Base-by-base conservation (phyloP, 1,140 invertebrate species). In the Heliconius hewitsoni region DNA sequence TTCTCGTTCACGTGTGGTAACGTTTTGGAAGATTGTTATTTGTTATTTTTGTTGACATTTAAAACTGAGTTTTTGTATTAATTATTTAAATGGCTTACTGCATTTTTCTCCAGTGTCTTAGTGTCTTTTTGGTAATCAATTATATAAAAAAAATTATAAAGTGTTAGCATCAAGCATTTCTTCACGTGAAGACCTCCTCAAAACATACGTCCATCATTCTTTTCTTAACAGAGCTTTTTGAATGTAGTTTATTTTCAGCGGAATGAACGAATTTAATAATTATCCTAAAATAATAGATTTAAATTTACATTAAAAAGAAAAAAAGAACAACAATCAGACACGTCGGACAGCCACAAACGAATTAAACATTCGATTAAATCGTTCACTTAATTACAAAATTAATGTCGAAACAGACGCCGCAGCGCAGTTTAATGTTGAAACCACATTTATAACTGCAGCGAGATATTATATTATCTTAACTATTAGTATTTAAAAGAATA, bases 361-460 rank as follows among this genome's bases (percentile, higher is more conserved):
- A 88, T 88, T 86, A 87, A 91, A 86, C 85, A 88, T 90, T 90
- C 89, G 86, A 87, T 90, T 91, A 86, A 87, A 90, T 86, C 85
- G 85, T 84, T 82, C 81, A 86, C 83, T 90, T 90, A 89, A 90
- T 90, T 90, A 89, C 84, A 77, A 89, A 91, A 90, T 91, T 92
- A 90, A 89, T 89, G 83, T 87, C 83, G 82, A 81, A 85, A 77
- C 76, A 81, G 82, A 76, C 80, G 79, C 86, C 81, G 81, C 85
- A 83, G 73, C 37, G 57, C 81, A 77, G 83, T 85, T 85, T 86
- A 88, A 85, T 86, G 77, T 75, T 82, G 82, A 80, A 84, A 80
- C 78, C 75, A 86, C 84, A 72, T 52, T 42, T 55, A 79, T 60
- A 74, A 39, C 34, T 78, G 50, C 27, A 34, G 52, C 16, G 71